A percentile compares a stretch with the other conserved stretches of the same genome.
Conservation (phyloP, 2,113 vertebrate genomes). For the Dromiciops gliroides region DNA sequence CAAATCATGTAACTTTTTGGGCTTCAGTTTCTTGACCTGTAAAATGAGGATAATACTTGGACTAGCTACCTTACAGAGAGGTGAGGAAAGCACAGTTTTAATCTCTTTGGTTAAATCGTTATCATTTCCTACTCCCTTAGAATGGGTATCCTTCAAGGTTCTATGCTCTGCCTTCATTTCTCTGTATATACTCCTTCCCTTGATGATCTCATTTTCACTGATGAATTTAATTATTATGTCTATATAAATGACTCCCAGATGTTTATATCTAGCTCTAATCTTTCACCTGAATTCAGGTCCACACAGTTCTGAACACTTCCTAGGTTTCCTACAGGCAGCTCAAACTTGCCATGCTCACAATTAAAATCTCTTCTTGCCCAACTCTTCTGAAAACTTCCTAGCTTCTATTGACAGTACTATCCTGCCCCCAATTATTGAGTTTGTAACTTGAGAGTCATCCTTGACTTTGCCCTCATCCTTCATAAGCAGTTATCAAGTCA, state of each 20-base stretch:
- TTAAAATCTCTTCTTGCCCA: neutral
- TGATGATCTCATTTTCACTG: neutral
- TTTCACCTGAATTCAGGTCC: neutral
- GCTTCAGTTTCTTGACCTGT: neutral
- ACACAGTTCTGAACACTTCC: neutral
- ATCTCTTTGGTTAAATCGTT: neutral
- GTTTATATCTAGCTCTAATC: neutral
- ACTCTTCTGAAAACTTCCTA: neutral
- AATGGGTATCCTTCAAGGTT: neutral
- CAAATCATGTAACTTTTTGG: neutral
- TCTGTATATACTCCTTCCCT: neutral
- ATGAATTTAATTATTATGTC: neutral
- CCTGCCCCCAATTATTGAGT: neutral
- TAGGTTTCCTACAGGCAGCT: neutral
- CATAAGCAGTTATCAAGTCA: neutral
- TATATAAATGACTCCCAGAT: neutral
- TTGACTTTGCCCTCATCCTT: neutral
- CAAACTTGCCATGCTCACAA: neutral
- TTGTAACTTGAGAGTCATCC: neutral
- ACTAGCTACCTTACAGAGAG: neutral
- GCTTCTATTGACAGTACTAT: neutral
- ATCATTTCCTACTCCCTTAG: neutral
- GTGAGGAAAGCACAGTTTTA: neutral
- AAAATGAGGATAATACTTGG: neutral
- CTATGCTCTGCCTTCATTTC: neutral